phyloP scores from a whole-genome alignment of 2,888 invertebrate species.

The Pachydiplax longipennis region DNA sequence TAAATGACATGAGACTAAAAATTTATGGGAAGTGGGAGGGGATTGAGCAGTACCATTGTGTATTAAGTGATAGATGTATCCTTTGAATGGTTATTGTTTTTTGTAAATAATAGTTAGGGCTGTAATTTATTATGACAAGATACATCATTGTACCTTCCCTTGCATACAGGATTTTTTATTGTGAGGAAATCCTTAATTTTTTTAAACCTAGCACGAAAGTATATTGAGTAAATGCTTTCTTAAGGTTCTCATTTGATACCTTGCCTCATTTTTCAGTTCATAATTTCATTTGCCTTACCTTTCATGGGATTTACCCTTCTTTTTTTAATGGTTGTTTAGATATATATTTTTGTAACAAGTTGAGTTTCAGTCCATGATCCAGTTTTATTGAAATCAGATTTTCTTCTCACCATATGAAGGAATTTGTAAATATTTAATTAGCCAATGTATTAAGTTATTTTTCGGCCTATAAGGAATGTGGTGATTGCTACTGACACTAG shows the following conservation, averaged over 20 bases:
- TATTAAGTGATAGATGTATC: constrained; percentile 36
- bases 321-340: constrained; percentile 21
- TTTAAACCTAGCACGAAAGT: constrained; percentile 25
- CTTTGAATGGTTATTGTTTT: constrained; percentile 39
- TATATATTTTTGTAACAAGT: constrained; percentile 32
- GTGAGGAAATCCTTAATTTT: constrained; percentile 3
- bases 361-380: constrained; percentile 12
- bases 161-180: constrained; percentile 23
- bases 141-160: constrained; percentile 39
- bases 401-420: neutral
- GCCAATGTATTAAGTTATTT: constrained; percentile 12
- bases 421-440: constrained; percentile 16
- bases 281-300: neutral
- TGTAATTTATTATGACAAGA: constrained; percentile 45
- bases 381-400: neutral
- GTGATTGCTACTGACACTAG: neutral
- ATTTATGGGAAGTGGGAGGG: constrained; percentile 23
- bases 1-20: constrained; percentile 23
- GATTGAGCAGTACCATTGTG: constrained; percentile 37
- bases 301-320: constrained; percentile 5
- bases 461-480: constrained; percentile 40
- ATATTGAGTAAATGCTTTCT: constrained; percentile 7
- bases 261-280: neutral
- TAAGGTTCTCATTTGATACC: neutral
- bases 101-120: constrained; percentile 44